Evolutionary conservation across 1,140 invertebrate species (phyloP).

Genomic region (Meteorus sp.): DNA sequence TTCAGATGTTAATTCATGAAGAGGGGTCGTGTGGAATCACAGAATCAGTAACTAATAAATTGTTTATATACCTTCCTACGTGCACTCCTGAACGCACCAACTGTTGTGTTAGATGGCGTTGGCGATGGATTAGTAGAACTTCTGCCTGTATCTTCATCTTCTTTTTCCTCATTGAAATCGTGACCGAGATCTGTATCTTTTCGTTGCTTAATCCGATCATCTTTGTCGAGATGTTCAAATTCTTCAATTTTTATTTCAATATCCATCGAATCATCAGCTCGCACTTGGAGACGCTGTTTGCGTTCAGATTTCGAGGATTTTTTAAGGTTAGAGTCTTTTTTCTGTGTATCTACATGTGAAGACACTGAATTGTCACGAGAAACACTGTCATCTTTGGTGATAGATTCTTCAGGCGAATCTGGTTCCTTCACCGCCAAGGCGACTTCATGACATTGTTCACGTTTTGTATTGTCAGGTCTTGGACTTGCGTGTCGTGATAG

Average conservation of each 20-base stretch:
- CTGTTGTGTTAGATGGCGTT: constrained; percentile 47
- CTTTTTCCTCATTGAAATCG: constrained; percentile 49
- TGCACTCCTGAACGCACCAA: constrained; percentile 49
- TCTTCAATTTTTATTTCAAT: constrained; percentile 53
- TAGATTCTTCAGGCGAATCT: constrained; percentile 26
- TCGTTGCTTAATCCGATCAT: constrained; percentile 27
- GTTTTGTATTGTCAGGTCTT: constrained; percentile 7
- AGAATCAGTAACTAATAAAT: constrained; percentile 11
- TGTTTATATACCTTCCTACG: constrained; percentile 48
- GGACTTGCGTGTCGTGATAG: constrained; percentile 38
- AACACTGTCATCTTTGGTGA: constrained; percentile 20
- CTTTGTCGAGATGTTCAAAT: constrained; percentile 38
- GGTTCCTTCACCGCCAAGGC: constrained; percentile 33
- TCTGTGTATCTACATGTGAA: constrained; percentile 13
- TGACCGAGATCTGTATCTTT: constrained; percentile 33
- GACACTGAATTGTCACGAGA: constrained; percentile 17
- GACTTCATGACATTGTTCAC: constrained; percentile 42
- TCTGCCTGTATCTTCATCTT: constrained; percentile 51
- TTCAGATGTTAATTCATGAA: too few relatives aligned
- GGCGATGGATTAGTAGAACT: constrained; percentile 54
- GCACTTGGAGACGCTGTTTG: constrained; percentile 50
- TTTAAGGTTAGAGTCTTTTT: constrained; percentile 44
- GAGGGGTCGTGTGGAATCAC: not conserved
- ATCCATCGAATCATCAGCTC: constrained; percentile 51
- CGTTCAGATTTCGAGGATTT: constrained; percentile 45